A percentile compares a stretch with the other conserved stretches of the same genome.
Evolutionary conservation across 2,888 invertebrate species (phyloP).

Genomic region (Pandemis heparana): DNA sequence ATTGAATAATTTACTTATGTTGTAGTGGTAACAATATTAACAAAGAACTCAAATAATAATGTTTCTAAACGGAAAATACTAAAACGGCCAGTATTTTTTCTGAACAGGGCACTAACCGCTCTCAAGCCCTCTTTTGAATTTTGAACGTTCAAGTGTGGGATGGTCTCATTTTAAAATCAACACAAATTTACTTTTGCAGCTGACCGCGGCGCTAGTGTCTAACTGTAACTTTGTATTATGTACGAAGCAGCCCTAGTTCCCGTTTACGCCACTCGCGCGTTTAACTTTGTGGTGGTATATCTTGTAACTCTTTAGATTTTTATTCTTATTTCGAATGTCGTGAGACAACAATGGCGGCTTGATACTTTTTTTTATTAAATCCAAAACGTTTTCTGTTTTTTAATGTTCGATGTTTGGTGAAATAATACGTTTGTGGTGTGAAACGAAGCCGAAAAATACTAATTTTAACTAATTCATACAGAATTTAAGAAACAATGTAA

Average conservation of each 20-base stretch:
- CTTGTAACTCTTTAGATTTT: constrained; percentile 48
- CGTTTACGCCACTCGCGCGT: constrained; percentile 3
- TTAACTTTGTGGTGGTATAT: constrained; percentile 34
- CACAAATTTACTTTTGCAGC: constrained; percentile 20
- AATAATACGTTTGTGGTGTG: constrained; percentile 27
- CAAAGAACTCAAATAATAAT: not conserved
- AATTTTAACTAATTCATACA: no score
- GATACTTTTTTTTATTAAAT: constrained; percentile 37
- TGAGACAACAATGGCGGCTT: constrained; percentile 47
- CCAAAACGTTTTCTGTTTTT: constrained; percentile 34
- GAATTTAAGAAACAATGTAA: not conserved
- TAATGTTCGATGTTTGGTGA: constrained; percentile 18
- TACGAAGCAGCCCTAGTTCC: constrained; percentile 5
- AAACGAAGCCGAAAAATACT: not conserved
- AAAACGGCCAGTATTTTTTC: constrained; percentile 20
- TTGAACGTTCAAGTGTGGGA: constrained; percentile 64
- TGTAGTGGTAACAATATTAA: not conserved
- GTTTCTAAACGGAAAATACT: constrained; percentile 1
- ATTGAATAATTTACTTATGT: not conserved
- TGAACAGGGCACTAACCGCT: constrained; percentile 37
- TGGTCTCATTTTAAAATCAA: constrained; percentile 65
- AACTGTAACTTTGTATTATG: not conserved
- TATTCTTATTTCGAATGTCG: constrained; percentile 52
- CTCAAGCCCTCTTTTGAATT: constrained; percentile 54
- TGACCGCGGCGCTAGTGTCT: constrained; percentile 19